Evolutionary conservation across 2,113 vertebrate species (phyloP).

Genomic region (Hepsetus odoe): DNA sequence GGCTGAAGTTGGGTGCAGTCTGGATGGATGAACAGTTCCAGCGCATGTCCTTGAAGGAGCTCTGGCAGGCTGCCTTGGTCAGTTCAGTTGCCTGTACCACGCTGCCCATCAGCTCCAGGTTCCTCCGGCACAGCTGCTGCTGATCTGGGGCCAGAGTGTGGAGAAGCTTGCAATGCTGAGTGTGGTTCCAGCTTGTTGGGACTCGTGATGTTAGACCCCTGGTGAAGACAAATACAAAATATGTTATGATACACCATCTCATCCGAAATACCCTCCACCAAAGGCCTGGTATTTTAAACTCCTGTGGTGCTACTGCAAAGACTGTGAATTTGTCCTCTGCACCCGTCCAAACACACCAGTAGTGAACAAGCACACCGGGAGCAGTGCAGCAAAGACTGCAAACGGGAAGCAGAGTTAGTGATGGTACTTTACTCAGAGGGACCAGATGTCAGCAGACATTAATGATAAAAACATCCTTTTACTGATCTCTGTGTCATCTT

Average conservation of each 20-base stretch:
- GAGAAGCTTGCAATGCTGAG: slow-evolving; percentile 73
- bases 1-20: slow-evolving; percentile 67
- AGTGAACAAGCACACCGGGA: no score
- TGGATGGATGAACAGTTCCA: slow-evolving; percentile 81
- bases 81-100: slow-evolving; percentile 66
- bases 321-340: no score
- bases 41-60: slow-evolving; percentile 70
- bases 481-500: no score
- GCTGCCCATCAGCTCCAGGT: slow-evolving; percentile 79
- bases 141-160: slow-evolving; percentile 67
- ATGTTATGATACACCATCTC: not conserved
- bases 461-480: no score
- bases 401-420: no score
- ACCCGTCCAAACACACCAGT: no score
- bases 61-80: slow-evolving; percentile 69
- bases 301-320: no score
- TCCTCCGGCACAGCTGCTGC: slow-evolving; percentile 74
- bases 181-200: slow-evolving; percentile 72
- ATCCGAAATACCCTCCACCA: no score
- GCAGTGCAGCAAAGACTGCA: no score
- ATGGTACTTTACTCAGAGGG: no score
- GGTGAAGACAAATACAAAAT: slow-evolving; percentile 23
- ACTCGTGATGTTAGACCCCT: slow-evolving; percentile 69
- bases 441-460: no score
- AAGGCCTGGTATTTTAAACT: no score